Evolutionary conservation across 2,888 invertebrate genomes (phyloP).

Genomic region (Panzeria rudis): DNA sequence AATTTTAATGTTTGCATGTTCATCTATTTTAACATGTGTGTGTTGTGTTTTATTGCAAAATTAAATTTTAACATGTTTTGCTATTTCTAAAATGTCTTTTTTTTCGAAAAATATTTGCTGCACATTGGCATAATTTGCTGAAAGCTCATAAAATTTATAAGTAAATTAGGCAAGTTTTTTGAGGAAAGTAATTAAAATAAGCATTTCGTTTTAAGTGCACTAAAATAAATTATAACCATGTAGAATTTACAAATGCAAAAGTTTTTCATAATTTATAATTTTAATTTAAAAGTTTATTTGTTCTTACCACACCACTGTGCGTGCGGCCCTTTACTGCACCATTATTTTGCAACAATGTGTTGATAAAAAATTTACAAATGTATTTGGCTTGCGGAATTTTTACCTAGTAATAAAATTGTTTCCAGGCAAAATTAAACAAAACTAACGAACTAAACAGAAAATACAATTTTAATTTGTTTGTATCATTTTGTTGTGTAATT

Average conservation of each 20-base stretch:
- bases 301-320: not conserved
- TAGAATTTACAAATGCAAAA: too few species aligned
- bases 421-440: slow-evolving; percentile 41
- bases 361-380: slow-evolving; percentile 28
- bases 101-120: slow-evolving; percentile 1
- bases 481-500: slow-evolving; percentile 56
- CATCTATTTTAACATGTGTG: slow-evolving; percentile 12
- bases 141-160: not conserved
- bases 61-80: slow-evolving; percentile 43
- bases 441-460: slow-evolving; percentile 30
- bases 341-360: slow-evolving; percentile 17
- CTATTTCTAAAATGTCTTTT: slow-evolving; percentile 33
- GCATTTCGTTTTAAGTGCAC: too few species aligned
- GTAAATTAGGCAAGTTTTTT: not conserved
- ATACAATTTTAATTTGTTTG: slow-evolving; percentile 44
- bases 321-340: not conserved
- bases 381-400: slow-evolving; percentile 32
- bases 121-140: not conserved
- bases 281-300: too few species aligned
- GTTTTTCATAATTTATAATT: too few species aligned
- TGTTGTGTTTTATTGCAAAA: slow-evolving; percentile 23
- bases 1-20: slow-evolving; percentile 32
- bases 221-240: too few species aligned
- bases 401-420: slow-evolving; percentile 27
- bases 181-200: too few species aligned